Conservation (phyloP, 35 echinoderm and acorn worm species). For the Apostichopus parvimensis region DNA sequence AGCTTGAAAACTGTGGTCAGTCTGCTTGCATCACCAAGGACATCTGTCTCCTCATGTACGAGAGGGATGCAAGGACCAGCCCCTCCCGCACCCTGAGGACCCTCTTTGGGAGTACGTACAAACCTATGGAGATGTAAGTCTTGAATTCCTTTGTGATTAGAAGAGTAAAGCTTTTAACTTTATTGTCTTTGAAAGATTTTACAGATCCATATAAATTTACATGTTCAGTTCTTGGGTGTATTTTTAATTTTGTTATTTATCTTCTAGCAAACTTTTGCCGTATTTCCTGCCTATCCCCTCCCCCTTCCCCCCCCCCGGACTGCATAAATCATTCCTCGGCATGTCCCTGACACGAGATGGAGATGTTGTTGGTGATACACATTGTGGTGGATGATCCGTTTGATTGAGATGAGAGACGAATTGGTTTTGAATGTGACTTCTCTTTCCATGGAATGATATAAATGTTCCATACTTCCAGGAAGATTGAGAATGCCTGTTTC, state of each 20-base stretch:
- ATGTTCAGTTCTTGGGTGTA: neutral
- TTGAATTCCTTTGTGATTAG: neutral
- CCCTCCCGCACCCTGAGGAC: slow-evolving; percentile 79
- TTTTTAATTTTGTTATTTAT: neutral
- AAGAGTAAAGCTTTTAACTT: neutral
- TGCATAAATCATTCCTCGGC: too few species aligned
- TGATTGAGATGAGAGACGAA: too few species aligned
- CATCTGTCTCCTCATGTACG: slow-evolving; percentile 88
- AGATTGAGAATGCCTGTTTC: too few species aligned
- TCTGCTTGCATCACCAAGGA: slow-evolving; percentile 98
- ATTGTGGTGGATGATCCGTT: too few species aligned
- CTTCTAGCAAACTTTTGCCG: too few species aligned
- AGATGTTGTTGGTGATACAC: too few species aligned
- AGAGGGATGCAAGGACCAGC: slow-evolving; percentile 92
- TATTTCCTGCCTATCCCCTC: too few species aligned
- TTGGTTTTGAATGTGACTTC: too few species aligned
- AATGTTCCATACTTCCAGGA: too few species aligned
- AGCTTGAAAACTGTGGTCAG: slow-evolving; percentile 93
- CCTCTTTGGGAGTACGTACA: slow-evolving; percentile 87
- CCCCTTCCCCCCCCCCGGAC: too few species aligned
- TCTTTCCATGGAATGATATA: too few species aligned
- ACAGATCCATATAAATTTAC: neutral
- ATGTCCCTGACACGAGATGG: too few species aligned
- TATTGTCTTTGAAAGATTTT: neutral
- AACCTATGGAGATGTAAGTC: slow-evolving; percentile 76